Evolutionary conservation across 2,888 invertebrate genomes (phyloP).

Genomic region (Amphipoea lucens): DNA sequence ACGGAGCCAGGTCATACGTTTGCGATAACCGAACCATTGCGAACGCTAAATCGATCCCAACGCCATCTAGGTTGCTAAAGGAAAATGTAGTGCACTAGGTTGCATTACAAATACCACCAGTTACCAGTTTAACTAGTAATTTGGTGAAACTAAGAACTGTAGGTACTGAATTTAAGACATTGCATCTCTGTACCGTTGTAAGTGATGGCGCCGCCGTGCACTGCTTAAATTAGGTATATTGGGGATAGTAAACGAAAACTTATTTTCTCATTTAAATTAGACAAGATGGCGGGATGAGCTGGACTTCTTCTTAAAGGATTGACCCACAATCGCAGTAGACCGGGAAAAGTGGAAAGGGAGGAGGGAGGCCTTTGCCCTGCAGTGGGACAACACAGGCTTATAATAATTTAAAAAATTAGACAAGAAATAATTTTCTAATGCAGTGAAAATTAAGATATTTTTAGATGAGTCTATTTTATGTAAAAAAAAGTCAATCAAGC

Average conservation of each 20-base stretch:
- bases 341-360: too few species aligned
- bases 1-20: not conserved
- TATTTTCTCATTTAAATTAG: not conserved
- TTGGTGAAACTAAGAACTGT: not conserved
- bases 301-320: too few species aligned
- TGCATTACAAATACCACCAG: not conserved
- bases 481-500: too few species aligned
- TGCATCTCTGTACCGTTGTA: not conserved
- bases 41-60: constrained; percentile 2
- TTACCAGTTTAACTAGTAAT: not conserved
- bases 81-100: not conserved
- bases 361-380: too few species aligned
- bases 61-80: constrained; percentile 23
- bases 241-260: not conserved
- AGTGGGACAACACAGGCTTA: too few species aligned
- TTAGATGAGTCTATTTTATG: not conserved
- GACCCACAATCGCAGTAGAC: too few species aligned
- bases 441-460: not conserved
- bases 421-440: not conserved
- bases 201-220: not conserved
- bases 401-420: not conserved
- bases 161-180: constrained; percentile 4
- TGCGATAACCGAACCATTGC: constrained; percentile 3
- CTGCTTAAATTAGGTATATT: not conserved
- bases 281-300: too few species aligned